Evolutionary conservation across 2,888 invertebrate species (phyloP), one percentile per base, ranked within the genome.

Genomic region (Allacma fusca): DNA sequence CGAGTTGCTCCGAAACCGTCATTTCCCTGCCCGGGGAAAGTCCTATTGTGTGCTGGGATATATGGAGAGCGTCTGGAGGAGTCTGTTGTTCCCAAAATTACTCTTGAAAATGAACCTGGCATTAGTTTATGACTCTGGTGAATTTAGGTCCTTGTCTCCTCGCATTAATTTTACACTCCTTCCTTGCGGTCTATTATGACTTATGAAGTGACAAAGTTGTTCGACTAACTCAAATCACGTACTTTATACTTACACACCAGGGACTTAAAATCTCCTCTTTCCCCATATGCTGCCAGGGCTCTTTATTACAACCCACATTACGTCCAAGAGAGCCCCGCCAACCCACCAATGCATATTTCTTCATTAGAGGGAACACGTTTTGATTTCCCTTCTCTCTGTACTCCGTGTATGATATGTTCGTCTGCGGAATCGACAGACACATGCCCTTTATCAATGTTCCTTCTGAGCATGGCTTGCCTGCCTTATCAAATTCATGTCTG

Each of bases 141-240:
- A 71, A 71, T 71, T 59, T 57, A 71, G n/a, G 26, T 71, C 50
- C 59, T 71, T 59, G 59, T 59, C 57, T 28, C 28, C 59, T 29
- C 5, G 12, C 71, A 71, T 57, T 59, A 71, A 57, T 59, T 57
- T 57, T 71, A 59, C 65, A 19, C 23, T 70, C 16, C 44, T 16
- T 28, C 2, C 28, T 71, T 28, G 29, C 26, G 29, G 57, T 21
- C 28, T 23, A 71, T 59, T 59, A 71, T 71, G 29, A 71, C 59
- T 71, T 59, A 71, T 71, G 71, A 29, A 59, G 71, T 29, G 71
- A 59, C 28, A 57, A 71, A 23, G 71, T 59, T 71, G 50, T 50
- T 24, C 50, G n/a, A 50, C 13, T 28, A 21, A 71, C n/a, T 59
- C 44, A 71, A 71, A 71, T 71, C 71, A 71, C 71, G 71, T 59